Percentiles rank a stretch among this genome's conserved stretches.
These are phyloP conservation scores for Orchesellides sinensis DNA, from an alignment of 2,888 invertebrate genomes.

Conservation along the genomic window DNA sequence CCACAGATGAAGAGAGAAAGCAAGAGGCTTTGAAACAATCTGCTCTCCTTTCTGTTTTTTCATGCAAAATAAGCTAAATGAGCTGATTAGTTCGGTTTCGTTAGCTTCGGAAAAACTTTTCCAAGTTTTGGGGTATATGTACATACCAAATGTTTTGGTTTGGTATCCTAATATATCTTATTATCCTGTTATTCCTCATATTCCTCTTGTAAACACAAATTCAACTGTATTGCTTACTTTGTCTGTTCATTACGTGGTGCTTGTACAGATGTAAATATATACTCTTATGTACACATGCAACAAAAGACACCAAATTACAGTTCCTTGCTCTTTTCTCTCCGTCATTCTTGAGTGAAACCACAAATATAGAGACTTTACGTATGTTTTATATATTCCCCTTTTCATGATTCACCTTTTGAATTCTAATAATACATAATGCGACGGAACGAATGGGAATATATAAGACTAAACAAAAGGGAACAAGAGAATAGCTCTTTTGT, in stretches of 20 bases:
- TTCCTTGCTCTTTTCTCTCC: neutral
- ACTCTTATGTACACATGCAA: no score
- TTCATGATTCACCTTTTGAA: constrained; percentile 39
- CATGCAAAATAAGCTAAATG: constrained; percentile 59
- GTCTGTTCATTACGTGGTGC: no score
- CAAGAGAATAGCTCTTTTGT: neutral
- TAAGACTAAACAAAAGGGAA: neutral
- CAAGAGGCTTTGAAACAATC: constrained; percentile 22
- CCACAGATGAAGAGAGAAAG: neutral
- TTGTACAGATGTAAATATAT: no score
- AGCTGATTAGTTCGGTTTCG: constrained; percentile 62
- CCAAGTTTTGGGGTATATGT: no score
- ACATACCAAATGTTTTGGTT: no score
- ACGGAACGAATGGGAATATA: neutral
- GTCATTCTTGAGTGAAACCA: constrained; percentile 42
- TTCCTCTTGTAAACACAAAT: no score
- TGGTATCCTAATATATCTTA: no score
- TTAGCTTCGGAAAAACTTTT: constrained; percentile 20
- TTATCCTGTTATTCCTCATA: no score
- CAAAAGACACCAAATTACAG: constrained; percentile 31
- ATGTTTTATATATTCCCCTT: constrained; percentile 7
- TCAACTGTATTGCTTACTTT: no score
- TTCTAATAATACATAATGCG: constrained; percentile 52
- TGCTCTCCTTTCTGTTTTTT: constrained; percentile 18
- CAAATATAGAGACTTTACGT: no score